These are phyloP conservation scores for Drepana arcuata DNA, from an alignment of 1,140 invertebrate genomes.

Conservation along the genomic window DNA sequence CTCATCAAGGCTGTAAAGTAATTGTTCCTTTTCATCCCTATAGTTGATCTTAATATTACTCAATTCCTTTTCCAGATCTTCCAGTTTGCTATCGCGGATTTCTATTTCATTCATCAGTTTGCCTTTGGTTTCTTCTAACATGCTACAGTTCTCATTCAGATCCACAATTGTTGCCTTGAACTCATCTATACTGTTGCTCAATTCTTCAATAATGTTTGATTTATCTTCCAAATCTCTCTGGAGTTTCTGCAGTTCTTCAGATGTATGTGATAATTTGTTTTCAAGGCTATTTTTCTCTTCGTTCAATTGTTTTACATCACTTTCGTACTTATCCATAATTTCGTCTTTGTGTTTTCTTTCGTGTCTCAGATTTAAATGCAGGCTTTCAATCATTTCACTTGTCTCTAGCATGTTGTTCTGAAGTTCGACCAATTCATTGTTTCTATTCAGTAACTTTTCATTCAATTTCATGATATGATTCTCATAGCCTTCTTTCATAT, in stretches of 20 bases:
- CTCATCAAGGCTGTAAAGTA: slow-evolving; percentile 32
- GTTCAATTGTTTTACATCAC: slow-evolving; percentile 29
- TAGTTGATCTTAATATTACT: slow-evolving; percentile 23
- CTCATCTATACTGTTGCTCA: slow-evolving; percentile 26
- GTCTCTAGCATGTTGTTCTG: slow-evolving; percentile 54
- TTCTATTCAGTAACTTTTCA: slow-evolving; percentile 54
- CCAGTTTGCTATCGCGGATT: slow-evolving; percentile 23
- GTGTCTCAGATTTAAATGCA: slow-evolving; percentile 36
- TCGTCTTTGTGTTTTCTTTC: slow-evolving; percentile 40
- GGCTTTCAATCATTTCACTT: slow-evolving; percentile 43
- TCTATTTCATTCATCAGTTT: slow-evolving; percentile 25
- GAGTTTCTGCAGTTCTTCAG: slow-evolving; percentile 24
- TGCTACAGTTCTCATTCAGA: slow-evolving; percentile 23
- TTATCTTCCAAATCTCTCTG: slow-evolving; percentile 26
- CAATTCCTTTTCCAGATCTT: slow-evolving; percentile 28
- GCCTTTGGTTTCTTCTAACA: slow-evolving; percentile 24
- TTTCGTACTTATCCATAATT: slow-evolving; percentile 28
- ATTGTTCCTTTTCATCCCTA: slow-evolving; percentile 27
- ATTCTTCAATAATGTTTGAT: slow-evolving; percentile 18
- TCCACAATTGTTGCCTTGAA: slow-evolving; percentile 18
- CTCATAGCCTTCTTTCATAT: slow-evolving; percentile 51
- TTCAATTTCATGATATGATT: slow-evolving; percentile 54
- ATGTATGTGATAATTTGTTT: slow-evolving; percentile 25
- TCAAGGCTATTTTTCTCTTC: slow-evolving; percentile 21
- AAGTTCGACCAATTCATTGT: slow-evolving; percentile 56